Conservation (phyloP, 2,113 vertebrate species). For the Myxocyprinus asiaticus region DNA sequence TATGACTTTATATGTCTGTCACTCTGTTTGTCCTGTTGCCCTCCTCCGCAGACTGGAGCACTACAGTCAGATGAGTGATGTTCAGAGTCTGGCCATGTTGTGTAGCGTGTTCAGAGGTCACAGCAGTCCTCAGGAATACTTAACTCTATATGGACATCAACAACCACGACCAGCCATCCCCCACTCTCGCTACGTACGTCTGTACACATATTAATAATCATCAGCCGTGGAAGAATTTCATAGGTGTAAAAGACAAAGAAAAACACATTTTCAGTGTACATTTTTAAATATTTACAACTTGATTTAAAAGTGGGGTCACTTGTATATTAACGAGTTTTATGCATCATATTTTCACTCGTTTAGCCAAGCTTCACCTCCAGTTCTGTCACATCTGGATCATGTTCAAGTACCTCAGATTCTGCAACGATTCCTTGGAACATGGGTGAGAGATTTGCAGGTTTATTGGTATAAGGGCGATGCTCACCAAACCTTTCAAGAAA, state of each 20-base stretch:
- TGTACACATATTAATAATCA: neutral
- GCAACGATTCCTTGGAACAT: constrained; percentile 82
- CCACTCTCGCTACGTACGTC: constrained; percentile 84
- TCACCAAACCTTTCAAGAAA: no score
- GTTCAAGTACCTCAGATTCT: constrained; percentile 92
- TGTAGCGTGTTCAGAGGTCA: constrained; percentile 93
- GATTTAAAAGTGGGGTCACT: no score
- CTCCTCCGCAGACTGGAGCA: constrained; percentile 82
- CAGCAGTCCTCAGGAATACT: constrained; percentile 78
- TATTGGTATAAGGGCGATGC: neutral
- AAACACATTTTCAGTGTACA: no score
- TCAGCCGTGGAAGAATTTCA: no score
- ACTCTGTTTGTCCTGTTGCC: neutral
- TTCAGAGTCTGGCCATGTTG: constrained; percentile 96
- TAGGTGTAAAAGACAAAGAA: no score
- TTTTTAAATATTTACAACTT: no score
- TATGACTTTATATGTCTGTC: neutral
- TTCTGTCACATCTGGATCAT: constrained; percentile 83
- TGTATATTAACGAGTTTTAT: no score
- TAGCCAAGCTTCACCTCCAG: constrained; percentile 91
- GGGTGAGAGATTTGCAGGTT: constrained; percentile 68
- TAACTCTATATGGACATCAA: constrained; percentile 73
- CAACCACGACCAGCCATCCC: constrained; percentile 76
- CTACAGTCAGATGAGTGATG: constrained; percentile 92
- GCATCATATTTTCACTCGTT: neutral